Evolutionary conservation across 1,140 invertebrate genomes (phyloP).

Genomic region (Listronotus oregonensis): DNA sequence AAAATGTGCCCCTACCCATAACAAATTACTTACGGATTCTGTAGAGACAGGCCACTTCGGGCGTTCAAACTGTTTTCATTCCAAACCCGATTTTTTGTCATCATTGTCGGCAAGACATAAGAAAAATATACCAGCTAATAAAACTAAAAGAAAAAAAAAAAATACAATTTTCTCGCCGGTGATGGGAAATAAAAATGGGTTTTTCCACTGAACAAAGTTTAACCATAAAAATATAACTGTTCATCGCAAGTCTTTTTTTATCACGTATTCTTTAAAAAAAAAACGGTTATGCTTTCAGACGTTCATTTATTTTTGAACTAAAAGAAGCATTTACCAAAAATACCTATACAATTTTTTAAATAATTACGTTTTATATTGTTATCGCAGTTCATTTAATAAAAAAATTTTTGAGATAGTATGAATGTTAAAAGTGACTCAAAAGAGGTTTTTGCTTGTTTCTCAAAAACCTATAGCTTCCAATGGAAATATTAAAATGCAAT

Average conservation of each 20-base stretch:
- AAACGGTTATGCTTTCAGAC: too few species aligned
- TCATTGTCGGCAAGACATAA: conserved; percentile 28
- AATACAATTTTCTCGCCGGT: neutral
- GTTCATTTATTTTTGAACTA: too few species aligned
- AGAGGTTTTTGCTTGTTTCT: too few species aligned
- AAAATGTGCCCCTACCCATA: too few species aligned
- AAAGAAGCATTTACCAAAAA: too few species aligned
- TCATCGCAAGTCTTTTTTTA: neutral
- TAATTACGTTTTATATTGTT: too few species aligned
- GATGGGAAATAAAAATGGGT: neutral
- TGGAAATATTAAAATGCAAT: too few species aligned
- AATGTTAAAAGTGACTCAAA: too few species aligned
- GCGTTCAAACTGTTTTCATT: conserved; percentile 37
- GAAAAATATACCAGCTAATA: conserved; percentile 5
- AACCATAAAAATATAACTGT: neutral
- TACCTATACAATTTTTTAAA: too few species aligned
- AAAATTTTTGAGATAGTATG: too few species aligned
- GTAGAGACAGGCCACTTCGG: conserved; percentile 23
- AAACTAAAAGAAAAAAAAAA: conserved; percentile 18
- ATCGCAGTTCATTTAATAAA: too few species aligned
- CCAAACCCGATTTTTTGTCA: conserved; percentile 56
- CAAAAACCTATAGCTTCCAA: too few species aligned
- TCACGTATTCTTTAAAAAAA: neutral
- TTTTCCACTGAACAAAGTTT: neutral
- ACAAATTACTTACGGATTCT: conserved; percentile 15